Evolutionary conservation across 2,888 invertebrate species (phyloP).

Genomic region (Anthophora plumipes): DNA sequence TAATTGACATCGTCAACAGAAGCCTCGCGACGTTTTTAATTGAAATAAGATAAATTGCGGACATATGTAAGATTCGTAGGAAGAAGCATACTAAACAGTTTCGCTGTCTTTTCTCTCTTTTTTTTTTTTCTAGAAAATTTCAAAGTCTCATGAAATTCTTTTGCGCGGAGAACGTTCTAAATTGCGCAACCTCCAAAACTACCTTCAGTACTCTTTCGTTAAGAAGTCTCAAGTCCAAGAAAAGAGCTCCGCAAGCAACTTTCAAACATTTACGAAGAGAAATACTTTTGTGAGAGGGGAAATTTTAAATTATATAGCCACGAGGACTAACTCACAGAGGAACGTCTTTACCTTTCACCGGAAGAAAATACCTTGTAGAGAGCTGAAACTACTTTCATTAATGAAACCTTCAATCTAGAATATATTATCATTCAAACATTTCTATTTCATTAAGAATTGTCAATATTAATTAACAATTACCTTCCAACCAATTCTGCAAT

Average conservation of each 20-base stretch:
- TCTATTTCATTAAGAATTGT: too few species aligned
- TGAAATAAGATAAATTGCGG: not conserved
- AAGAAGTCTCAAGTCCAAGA: slow-evolving; percentile 22
- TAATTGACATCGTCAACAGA: too few species aligned
- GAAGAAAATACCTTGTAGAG: not conserved
- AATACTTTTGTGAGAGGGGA: not conserved
- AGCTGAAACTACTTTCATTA: not conserved
- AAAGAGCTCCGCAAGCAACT: slow-evolving; percentile 14
- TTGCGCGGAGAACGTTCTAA: slow-evolving; percentile 18
- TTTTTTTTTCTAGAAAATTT: slow-evolving; percentile 27
- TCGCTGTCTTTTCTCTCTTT: too few species aligned
- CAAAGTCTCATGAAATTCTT: slow-evolving; percentile 38
- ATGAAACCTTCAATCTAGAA: not conserved
- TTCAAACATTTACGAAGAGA: slow-evolving; percentile 23
- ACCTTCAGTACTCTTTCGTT: not conserved
- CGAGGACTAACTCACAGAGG: not conserved
- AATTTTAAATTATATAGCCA: slow-evolving; percentile 8
- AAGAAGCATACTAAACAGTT: not conserved
- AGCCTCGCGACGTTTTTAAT: not conserved
- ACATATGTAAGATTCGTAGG: not conserved
- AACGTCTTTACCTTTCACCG: not conserved
- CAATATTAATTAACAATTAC: too few species aligned
- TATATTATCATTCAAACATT: too few species aligned
- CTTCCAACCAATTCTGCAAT: too few species aligned
- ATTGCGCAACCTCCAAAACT: slow-evolving; percentile 11